Evolutionary conservation across 2,113 vertebrate species (phyloP), one percentile per base, ranked within the genome.

Genomic region (Psittacula cyanocephala): DNA sequence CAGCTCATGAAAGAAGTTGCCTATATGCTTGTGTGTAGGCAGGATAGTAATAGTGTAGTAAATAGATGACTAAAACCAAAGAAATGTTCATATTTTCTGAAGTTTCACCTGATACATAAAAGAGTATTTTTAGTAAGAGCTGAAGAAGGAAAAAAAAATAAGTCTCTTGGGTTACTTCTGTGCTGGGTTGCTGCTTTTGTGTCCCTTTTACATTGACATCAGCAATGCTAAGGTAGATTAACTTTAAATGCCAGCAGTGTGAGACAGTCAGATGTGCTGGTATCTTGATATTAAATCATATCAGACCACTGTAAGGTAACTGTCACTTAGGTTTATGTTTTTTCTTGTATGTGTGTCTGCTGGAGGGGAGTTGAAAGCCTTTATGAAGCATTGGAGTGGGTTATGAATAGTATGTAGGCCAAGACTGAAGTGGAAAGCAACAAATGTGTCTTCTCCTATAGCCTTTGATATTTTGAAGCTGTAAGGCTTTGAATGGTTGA

Each of bases 311-410:
- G 35, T 29, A 22, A 79, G 65, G 24, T 79, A 64, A 68, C 76
- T 93, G 83, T 77, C n/a, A 16, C 55, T 59, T 33, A 33, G 64
- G 37, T 75, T 86, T 86, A 25, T 72, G 41, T 1, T 17, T 86
- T 76, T 37, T 80, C 41, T 10, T 50, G n/a, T 50, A 4, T 18
- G 6, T 37, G 16, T 85, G n/a, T 81, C 71, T 91, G 35, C 23
- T 78, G 65, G 77, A 71, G 90, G 74, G 62, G 62, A 79, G 46
- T 35, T 89, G 47, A 85, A 95, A 92, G 57, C 35, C 52, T 81
- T 91, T 72, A 17, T 68, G 70, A 44, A 55, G 14, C 44, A 29
- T 1, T 55, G 43, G 17, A 50, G 29, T 39, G 50, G 5, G 1
- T 65, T 92, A 25, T 70, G 80, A 86, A 60, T 72, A 85, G 83